Evolutionary conservation across 2,113 vertebrate genomes (phyloP).

Genomic region (Ophthalmotilapia sp.): DNA sequence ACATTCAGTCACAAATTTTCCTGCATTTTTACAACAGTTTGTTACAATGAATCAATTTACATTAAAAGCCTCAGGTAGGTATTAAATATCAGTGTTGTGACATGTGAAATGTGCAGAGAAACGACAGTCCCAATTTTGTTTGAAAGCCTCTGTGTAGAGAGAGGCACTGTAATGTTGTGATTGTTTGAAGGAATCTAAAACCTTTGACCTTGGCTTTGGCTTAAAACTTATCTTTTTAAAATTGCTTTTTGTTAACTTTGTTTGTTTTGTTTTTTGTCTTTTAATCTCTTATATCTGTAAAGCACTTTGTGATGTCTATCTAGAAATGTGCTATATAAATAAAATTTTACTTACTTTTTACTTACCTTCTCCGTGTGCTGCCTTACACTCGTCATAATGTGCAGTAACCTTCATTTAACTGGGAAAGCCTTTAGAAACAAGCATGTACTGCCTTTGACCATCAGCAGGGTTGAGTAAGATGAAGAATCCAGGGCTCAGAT

Average conservation of each 20-base stretch:
- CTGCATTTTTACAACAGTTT: neutral
- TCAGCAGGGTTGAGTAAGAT: constrained; percentile 3
- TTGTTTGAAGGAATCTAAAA: constrained; percentile 30
- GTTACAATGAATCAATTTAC: neutral
- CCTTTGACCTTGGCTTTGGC: neutral
- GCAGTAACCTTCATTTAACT: constrained; percentile 8
- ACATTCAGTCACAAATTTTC: neutral
- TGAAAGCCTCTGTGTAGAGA: neutral
- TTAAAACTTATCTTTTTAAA: no score
- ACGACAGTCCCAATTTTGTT: neutral
- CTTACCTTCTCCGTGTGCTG: neutral
- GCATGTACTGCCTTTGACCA: constrained; percentile 32
- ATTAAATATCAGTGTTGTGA: neutral
- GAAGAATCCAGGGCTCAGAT: constrained; percentile 15
- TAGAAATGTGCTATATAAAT: no score
- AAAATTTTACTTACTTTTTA: no score
- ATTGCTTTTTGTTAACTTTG: no score
- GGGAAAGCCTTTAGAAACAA: constrained; percentile 7
- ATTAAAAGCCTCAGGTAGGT: neutral
- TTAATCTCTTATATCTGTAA: no score
- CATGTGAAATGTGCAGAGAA: neutral
- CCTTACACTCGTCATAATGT: neutral
- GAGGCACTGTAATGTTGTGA: neutral
- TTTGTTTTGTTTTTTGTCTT: no score
- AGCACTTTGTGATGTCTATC: no score